Evolutionary conservation across 2,888 invertebrate species (phyloP), one percentile per base, ranked within the genome.

Genomic region (Mystacides longicornis): DNA sequence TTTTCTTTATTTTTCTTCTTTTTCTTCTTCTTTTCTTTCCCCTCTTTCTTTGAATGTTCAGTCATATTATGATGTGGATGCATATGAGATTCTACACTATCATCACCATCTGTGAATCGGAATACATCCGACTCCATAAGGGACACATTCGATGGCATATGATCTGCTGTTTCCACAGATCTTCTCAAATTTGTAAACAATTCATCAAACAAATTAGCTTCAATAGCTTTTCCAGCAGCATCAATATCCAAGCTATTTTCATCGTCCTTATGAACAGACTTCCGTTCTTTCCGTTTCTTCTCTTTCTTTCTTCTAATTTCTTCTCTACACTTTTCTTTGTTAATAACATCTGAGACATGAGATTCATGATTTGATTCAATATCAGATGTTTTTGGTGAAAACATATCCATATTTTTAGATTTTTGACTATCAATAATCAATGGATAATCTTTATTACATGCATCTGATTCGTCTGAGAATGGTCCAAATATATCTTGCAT

Each of bases 401-500:
- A 59, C 19, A 57, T 56, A 18, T 55, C 51, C 23, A 21, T 52
- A 19, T 60, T 61, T 47, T 59, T 58, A 0, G 49, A 52, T 43
- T 58, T 51, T 11, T 54, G 56, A 33, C 31, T 42, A 22, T 57
- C 60, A 37, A 3, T 14, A 19, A 63, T 62, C 23, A 64, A 57
- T 62, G 75, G 77, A 2, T 77, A 77, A 61, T 83, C 83, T 63
- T 59, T 59, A 45, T 51, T 49, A 19, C 57, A 55, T 7, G 50
- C 71, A 58, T 77, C 77, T 1, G 77, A 77, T 42, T 91, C 87
- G 65, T 89, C 92, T 1, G 92, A 90, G 58, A 91, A 75, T 11
- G 90, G 88, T 0, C 91, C 92, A 71, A 92, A 92, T 59, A 92
- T 91, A 63, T 89, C 90, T 69, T 91, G 89, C 86, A 91, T 88